Conservation (phyloP, 2,888 invertebrate species). For the Barypeithes pellucidus region DNA sequence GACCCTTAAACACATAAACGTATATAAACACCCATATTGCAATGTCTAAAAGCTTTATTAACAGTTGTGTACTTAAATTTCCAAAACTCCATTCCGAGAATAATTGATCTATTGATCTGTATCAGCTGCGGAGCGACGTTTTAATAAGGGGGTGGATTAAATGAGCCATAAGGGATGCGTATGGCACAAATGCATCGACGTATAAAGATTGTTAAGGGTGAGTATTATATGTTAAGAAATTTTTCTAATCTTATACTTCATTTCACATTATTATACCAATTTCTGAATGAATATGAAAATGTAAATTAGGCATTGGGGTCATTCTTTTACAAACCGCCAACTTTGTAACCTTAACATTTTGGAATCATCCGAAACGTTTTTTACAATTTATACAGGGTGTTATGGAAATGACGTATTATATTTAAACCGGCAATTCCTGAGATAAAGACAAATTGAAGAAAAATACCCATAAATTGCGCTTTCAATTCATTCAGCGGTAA, state of each 20-base stretch:
- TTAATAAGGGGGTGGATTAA: slow-evolving; percentile 18
- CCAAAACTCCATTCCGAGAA: slow-evolving; percentile 18
- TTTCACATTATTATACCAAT: not conserved
- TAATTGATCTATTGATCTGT: slow-evolving; percentile 40
- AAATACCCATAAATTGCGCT: no score
- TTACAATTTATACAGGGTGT: no score
- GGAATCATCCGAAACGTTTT: no score
- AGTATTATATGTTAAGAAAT: not conserved
- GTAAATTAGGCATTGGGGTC: no score
- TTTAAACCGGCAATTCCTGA: no score
- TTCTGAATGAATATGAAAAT: no score
- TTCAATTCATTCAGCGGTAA: no score
- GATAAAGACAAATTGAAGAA: no score
- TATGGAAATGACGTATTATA: no score
- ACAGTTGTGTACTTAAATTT: slow-evolving; percentile 21
- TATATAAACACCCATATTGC: slow-evolving; percentile 13
- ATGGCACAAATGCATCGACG: not conserved
- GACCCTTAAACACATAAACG: not conserved
- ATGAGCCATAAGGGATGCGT: slow-evolving; percentile 21
- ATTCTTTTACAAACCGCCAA: no score
- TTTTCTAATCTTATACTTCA: not conserved
- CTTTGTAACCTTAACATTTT: no score
- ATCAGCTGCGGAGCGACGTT: slow-evolving; percentile 24
- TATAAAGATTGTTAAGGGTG: not conserved
- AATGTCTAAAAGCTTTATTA: slow-evolving; percentile 22